These are phyloP conservation scores for Phenganax subtilis DNA, from an alignment of 92 coral and sea anemone species.

Conservation along the genomic window DNA sequence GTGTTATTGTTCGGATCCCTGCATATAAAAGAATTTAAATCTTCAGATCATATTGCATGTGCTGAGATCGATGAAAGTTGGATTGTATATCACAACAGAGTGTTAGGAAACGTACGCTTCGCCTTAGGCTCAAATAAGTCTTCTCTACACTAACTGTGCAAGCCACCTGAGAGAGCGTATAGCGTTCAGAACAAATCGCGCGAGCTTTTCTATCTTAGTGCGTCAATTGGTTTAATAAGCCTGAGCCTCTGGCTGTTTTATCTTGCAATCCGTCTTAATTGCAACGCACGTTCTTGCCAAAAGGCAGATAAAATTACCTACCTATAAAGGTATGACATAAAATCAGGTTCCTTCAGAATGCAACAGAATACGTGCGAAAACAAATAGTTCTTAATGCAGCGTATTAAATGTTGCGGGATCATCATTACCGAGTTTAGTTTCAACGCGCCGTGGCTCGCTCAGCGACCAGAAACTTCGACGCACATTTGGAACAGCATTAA, in stretches of 20 bases:
- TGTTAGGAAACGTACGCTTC: not conserved
- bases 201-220: not conserved
- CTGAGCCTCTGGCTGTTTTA: not conserved
- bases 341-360: slow-evolving; percentile 36
- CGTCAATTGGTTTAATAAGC: not conserved
- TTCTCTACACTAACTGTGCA: not conserved
- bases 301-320: slow-evolving; percentile 44
- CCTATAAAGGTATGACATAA: slow-evolving; percentile 39
- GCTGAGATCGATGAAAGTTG: not conserved
- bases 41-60: slow-evolving; percentile 28
- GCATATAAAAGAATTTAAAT: not conserved
- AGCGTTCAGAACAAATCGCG: not conserved
- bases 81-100: slow-evolving; percentile 35
- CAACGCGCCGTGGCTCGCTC: not conserved
- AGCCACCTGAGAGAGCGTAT: not conserved
- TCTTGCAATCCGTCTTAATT: slow-evolving; percentile 24
- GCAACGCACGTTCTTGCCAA: slow-evolving; percentile 21
- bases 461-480: not conserved
- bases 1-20: slow-evolving; percentile 37
- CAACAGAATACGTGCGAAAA: slow-evolving; percentile 33
- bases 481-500: not conserved
- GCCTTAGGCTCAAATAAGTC: slow-evolving; percentile 36
- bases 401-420: slow-evolving; percentile 37
- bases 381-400: slow-evolving; percentile 25
- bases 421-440: slow-evolving; percentile 26